Percentiles rank a stretch among this genome's conserved stretches.
Conservation (phyloP, 1,140 invertebrate genomes). For the Stenopsyche tienmushanensis region DNA sequence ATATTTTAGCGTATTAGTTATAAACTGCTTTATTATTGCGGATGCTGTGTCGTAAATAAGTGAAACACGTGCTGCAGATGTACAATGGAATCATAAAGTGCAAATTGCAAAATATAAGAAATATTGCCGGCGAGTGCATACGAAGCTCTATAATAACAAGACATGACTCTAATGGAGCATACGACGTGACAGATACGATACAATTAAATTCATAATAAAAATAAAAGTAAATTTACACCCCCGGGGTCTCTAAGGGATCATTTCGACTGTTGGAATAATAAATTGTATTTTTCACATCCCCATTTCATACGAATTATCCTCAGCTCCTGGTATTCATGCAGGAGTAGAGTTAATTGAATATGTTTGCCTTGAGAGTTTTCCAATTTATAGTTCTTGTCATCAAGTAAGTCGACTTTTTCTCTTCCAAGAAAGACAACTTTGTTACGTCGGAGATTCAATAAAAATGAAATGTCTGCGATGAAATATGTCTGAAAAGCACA, state of each 20-base stretch:
- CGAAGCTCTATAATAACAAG: too few species aligned
- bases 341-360: too few species aligned
- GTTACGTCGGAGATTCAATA: too few species aligned
- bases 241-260: not conserved
- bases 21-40: not conserved
- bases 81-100: not conserved
- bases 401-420: too few species aligned
- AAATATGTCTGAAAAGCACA: too few species aligned
- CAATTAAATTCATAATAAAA: not conserved
- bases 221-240: not conserved
- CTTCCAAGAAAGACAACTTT: too few species aligned
- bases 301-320: not conserved
- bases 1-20: not conserved
- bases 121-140: slow-evolving; percentile 4
- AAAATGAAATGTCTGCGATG: too few species aligned
- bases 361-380: too few species aligned
- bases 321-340: too few species aligned
- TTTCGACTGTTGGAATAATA: not conserved
- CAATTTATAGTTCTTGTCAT: too few species aligned
- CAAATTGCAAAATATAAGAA: slow-evolving; percentile 21
- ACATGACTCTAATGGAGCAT: not conserved
- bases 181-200: not conserved
- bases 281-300: not conserved
- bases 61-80: not conserved
- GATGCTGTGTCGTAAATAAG: not conserved